Percentiles rank a stretch among this genome's conserved stretches.
Evolutionary conservation across 2,113 vertebrate genomes (phyloP).

Genomic region (Nanorana parkeri): DNA sequence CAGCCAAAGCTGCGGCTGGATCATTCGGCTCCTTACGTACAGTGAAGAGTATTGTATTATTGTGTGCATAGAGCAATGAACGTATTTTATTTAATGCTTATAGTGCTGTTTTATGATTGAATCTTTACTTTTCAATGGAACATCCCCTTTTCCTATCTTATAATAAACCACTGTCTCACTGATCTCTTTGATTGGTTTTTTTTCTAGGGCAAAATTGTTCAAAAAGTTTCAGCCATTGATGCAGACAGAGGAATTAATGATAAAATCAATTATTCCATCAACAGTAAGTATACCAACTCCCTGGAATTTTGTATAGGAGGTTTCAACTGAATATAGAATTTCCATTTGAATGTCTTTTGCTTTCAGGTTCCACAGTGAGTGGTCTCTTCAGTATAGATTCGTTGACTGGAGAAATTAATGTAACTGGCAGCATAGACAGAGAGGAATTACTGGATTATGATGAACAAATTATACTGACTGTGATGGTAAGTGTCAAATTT

Average conservation of each 20-base stretch:
- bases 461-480: slow-evolving; percentile 71
- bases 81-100: too few species aligned
- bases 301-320: background rate
- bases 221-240: slow-evolving; percentile 77
- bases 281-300: slow-evolving; percentile 68
- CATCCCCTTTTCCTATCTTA: too few species aligned
- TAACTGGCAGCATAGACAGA: slow-evolving; percentile 75
- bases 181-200: background rate
- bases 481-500: slow-evolving; percentile 74
- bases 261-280: slow-evolving; percentile 71
- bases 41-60: too few species aligned
- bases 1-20: too few species aligned
- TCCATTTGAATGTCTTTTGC: background rate
- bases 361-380: slow-evolving; percentile 61
- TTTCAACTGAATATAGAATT: background rate
- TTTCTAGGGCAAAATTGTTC: slow-evolving; percentile 68
- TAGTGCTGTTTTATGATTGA: too few species aligned
- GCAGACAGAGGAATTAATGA: slow-evolving; percentile 78
- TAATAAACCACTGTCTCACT: too few species aligned
- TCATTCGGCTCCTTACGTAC: too few species aligned
- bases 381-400: slow-evolving; percentile 73
- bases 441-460: slow-evolving; percentile 71
- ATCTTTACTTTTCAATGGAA: too few species aligned
- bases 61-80: too few species aligned
- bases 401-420: slow-evolving; percentile 72